These are phyloP conservation scores for Rotaria macrura DNA, from an alignment of 2,888 invertebrate species.

Conservation along the genomic window DNA sequence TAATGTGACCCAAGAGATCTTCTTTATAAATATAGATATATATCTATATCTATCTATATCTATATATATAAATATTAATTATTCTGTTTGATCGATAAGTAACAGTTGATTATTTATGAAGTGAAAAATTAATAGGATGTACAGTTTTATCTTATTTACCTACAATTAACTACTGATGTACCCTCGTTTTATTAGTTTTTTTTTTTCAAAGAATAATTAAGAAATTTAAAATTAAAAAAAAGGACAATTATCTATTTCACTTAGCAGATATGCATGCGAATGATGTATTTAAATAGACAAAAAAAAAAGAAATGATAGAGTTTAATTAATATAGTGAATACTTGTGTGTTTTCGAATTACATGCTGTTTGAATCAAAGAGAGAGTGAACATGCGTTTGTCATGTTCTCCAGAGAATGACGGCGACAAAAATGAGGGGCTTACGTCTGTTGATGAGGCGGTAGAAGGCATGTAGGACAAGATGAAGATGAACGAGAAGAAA, in stretches of 20 bases:
- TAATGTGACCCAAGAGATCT: too few relatives aligned
- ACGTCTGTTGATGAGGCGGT: background rate
- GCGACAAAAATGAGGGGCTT: background rate
- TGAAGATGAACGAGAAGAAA: background rate
- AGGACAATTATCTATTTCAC: background rate
- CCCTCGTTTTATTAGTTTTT: background rate
- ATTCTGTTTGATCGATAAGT: background rate
- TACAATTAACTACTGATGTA: background rate
- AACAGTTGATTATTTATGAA: background rate
- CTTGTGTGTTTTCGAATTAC: background rate
- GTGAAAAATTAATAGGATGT: background rate
- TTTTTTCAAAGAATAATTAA: too few relatives aligned
- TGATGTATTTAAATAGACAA: background rate
- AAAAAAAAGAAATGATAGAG: background rate
- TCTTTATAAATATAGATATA: too few relatives aligned
- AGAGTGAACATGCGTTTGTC: background rate
- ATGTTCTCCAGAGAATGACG: background rate
- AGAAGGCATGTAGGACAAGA: background rate
- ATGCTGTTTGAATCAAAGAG: background rate
- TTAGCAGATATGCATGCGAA: background rate
- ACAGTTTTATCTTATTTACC: background rate
- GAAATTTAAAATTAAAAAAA: too few relatives aligned
- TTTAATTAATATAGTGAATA: background rate
- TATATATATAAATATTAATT: background rate
- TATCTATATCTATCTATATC: too few relatives aligned